Percentiles rank a stretch among this genome's conserved stretches.
Evolutionary conservation across 2,113 vertebrate genomes (phyloP).

Genomic region (Charina bottae): DNA sequence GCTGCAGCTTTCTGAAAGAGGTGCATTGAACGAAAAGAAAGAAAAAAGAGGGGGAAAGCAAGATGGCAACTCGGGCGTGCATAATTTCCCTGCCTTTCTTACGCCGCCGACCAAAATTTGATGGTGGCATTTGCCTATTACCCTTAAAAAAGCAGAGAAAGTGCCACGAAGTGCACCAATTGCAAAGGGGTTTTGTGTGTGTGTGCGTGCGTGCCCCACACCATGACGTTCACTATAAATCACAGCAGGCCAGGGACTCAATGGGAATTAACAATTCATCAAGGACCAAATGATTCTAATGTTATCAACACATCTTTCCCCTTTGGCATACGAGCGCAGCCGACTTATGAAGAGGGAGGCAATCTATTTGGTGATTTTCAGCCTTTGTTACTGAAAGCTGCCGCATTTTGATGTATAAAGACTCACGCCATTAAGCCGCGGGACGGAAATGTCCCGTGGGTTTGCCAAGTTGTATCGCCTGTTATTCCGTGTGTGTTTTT

Average conservation of each 20-base stretch:
- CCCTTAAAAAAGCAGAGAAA: conserved; percentile 24
- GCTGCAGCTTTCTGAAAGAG: conserved; percentile 13
- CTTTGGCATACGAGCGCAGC: conserved; percentile 62
- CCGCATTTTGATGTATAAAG: conserved; percentile 78
- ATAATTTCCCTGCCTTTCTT: conserved; percentile 28
- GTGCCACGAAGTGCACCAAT: conserved; percentile 57
- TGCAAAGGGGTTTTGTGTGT: conserved; percentile 48
- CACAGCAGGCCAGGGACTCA: conserved; percentile 62
- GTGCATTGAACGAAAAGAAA: conserved; percentile 53
- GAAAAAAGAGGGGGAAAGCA: neutral
- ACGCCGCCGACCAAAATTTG: conserved; percentile 58
- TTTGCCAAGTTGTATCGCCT: conserved; percentile 72
- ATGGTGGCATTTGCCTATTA: conserved; percentile 59
- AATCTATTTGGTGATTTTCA: conserved; percentile 79
- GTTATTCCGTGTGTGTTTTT: too few relatives aligned
- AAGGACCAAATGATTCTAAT: conserved; percentile 70
- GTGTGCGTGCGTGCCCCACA: conserved; percentile 25
- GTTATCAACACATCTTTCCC: conserved; percentile 74
- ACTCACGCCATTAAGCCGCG: conserved; percentile 74
- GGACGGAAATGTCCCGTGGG: conserved; percentile 72
- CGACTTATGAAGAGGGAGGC: conserved; percentile 71
- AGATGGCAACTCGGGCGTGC: conserved; percentile 38
- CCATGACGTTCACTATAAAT: conserved; percentile 60
- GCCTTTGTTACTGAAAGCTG: conserved; percentile 80
- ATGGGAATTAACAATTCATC: conserved; percentile 76